Evolutionary conservation across 2,888 invertebrate genomes (phyloP).

Genomic region (Spodoptera littoralis): DNA sequence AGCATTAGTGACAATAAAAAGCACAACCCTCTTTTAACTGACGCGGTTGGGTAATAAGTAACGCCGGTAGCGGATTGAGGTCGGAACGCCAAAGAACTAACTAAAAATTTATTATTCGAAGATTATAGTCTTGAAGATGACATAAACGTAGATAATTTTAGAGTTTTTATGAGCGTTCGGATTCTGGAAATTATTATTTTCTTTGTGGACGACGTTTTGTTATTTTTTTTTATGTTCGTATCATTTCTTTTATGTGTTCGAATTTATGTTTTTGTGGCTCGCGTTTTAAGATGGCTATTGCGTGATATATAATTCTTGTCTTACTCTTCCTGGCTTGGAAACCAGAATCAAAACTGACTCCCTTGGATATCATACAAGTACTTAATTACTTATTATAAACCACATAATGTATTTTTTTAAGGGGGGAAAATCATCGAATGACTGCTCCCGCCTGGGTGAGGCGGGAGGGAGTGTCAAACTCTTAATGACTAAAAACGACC

Average conservation of each 20-base stretch:
- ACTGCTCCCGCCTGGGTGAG: too few relatives aligned
- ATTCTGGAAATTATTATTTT: slow-evolving; percentile 21
- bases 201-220: slow-evolving; percentile 16
- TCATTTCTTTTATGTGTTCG: background rate
- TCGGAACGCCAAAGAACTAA: slow-evolving; percentile 41
- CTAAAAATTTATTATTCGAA: slow-evolving; percentile 49
- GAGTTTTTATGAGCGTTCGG: slow-evolving; percentile 31
- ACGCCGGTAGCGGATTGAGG: slow-evolving; percentile 64
- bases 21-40: slow-evolving; percentile 36
- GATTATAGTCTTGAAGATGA: slow-evolving; percentile 45
- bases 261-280: too few relatives aligned
- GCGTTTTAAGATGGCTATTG: too few relatives aligned
- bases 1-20: slow-evolving; percentile 60
- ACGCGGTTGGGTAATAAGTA: slow-evolving; percentile 52
- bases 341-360: too few relatives aligned
- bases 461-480: too few relatives aligned
- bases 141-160: slow-evolving; percentile 38
- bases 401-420: too few relatives aligned
- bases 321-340: too few relatives aligned
- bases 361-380: too few relatives aligned
- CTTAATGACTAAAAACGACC: too few relatives aligned
- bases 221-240: background rate
- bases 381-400: too few relatives aligned
- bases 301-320: too few relatives aligned
- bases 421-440: too few relatives aligned